These are phyloP conservation scores for Harpagifer antarcticus DNA, from an alignment of 2,797 vertebrate genomes.

Conservation along the genomic window DNA sequence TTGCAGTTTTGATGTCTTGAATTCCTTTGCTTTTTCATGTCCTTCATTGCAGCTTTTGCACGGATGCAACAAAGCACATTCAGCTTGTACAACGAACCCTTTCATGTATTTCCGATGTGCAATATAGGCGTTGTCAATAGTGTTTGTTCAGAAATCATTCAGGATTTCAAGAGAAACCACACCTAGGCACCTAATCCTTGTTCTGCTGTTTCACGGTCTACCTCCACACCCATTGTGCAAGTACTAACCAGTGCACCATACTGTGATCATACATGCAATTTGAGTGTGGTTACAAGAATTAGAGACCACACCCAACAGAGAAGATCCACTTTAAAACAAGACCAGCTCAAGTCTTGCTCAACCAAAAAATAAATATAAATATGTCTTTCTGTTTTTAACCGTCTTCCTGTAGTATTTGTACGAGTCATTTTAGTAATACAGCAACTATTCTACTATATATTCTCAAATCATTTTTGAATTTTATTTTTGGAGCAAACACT, in stretches of 20 bases:
- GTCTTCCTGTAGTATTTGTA: not conserved
- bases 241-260: not conserved
- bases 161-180: slow-evolving; percentile 30
- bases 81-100: not conserved
- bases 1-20: too few species aligned
- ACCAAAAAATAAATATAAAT: too few species aligned
- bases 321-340: not conserved
- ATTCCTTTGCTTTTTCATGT: not conserved
- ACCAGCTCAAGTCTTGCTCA: not conserved
- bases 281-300: not conserved
- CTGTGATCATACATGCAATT: not conserved
- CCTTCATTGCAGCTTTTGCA: not conserved
- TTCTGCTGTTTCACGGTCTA: slow-evolving; percentile 20
- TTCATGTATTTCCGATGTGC: slow-evolving; percentile 7
- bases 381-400: not conserved
- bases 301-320: slow-evolving; percentile 5
- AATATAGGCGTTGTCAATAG: slow-evolving; percentile 10
- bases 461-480: not conserved
- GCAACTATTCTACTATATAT: too few species aligned
- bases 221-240: slow-evolving; percentile 6
- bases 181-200: slow-evolving; percentile 20
- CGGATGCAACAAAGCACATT: not conserved
- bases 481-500: not conserved
- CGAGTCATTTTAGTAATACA: not conserved
- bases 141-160: slow-evolving; percentile 11